Base-by-base conservation (phyloP, 1,140 invertebrate genomes). In the Drosophila erecta region DNA sequence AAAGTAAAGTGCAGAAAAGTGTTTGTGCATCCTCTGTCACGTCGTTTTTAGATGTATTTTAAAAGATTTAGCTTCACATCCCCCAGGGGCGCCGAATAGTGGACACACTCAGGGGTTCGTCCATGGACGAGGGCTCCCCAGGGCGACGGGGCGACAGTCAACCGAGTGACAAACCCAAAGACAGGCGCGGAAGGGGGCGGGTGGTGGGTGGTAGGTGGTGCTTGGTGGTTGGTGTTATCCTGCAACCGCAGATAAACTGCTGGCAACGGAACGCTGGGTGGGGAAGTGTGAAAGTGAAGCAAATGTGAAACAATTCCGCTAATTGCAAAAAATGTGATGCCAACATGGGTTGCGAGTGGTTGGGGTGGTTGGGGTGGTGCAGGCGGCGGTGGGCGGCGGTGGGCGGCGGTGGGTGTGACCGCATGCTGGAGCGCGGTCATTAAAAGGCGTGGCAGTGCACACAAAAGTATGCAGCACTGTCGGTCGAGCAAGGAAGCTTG, bases 291-390 rank as follows among this genome's bases (percentile, higher is more conserved):
- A 81, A 81, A 70, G 75, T 67, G 55, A 78, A 78, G 75, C 74
- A 65, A 87, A 86, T 83, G 83, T 83, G 83, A 86, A 86, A 86
- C 81, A 86, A 86, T 86, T 87, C 83, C 84, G 81, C 81, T 86
- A 86, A 86, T 86, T 86, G 81, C 81, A 86, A 86, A 86, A 86
- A 79, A 76, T 76, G 54, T 58, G 54, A 58, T 55, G 70, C 46
- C 54, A 74, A 35, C 22, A 38, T 15, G 38, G 41, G 0, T 30
- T 4, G 41, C 4, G 1, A 2, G 20, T 15, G 17, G 8, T 10
- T n/a, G n/a, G n/a, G n/a, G 20, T 27, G 37, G 51, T 7, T 8
- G 2, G 8, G 30, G 30, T 8, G 30, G 8, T 0, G 1, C 27
- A 6, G 27, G 7, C 17, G 22, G 22, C 35, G 41, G 55, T 17